phyloP scores from a whole-genome alignment of 2,113 vertebrate species.

The Chaetorhynchus papuensis region DNA sequence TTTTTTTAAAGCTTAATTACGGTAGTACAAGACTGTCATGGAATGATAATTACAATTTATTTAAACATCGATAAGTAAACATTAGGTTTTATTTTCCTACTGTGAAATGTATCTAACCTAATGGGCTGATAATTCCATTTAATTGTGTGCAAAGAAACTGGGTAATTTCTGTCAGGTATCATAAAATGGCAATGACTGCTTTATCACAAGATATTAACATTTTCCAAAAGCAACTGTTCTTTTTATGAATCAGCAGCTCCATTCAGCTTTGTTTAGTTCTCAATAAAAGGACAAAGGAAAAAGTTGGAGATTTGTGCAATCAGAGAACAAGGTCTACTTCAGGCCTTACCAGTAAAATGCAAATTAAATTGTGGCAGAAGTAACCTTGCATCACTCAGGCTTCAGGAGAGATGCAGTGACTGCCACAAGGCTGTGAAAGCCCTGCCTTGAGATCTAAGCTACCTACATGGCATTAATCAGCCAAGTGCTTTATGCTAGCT shows the following conservation, averaged over 20 bases:
- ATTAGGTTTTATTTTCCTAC: constrained; percentile 49
- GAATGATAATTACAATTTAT: constrained; percentile 55
- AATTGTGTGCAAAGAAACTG: constrained; percentile 39
- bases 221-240: constrained; percentile 10
- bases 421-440: not conserved
- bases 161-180: constrained; percentile 52
- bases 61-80: constrained; percentile 50
- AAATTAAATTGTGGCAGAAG: not conserved
- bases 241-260: not conserved
- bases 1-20: constrained; percentile 56
- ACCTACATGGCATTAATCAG: not conserved
- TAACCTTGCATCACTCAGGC: not conserved
- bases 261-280: not conserved
- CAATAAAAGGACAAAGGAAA: not conserved
- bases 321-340: not conserved
- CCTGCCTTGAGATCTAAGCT: not conserved
- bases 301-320: not conserved
- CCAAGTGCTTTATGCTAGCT: not conserved
- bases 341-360: not conserved
- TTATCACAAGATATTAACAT: constrained; percentile 49
- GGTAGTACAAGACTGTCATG: not conserved
- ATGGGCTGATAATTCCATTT: constrained; percentile 42
- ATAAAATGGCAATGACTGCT: constrained; percentile 34
- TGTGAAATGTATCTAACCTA: constrained; percentile 50
- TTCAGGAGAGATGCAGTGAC: not conserved